Percentiles rank a stretch among this genome's conserved stretches.
Conservation (phyloP, 2,888 invertebrate genomes). For the Morpho achilles region DNA sequence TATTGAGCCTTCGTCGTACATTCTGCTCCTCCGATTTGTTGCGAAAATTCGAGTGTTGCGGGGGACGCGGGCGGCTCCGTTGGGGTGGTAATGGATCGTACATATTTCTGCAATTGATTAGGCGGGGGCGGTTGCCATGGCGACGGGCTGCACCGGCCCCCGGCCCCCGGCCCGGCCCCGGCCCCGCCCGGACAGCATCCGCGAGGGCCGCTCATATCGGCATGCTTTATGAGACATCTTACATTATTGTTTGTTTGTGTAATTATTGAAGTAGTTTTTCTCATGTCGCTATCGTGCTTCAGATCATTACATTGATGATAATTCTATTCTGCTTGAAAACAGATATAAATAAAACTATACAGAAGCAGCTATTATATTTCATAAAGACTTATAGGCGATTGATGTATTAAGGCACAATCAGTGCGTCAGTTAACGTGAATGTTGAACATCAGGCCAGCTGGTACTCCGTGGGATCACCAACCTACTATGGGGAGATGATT, state of each 20-base stretch:
- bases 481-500: no score
- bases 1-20: slow-evolving; percentile 33
- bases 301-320: no score
- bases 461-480: no score
- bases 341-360: no score
- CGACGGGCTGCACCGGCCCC: slow-evolving; percentile 46
- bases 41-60: slow-evolving; percentile 25
- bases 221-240: slow-evolving; percentile 34
- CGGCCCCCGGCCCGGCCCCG: slow-evolving; percentile 29
- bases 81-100: slow-evolving; percentile 60
- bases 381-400: no score
- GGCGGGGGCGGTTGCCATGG: slow-evolving; percentile 75
- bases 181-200: slow-evolving; percentile 34
- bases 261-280: slow-evolving; percentile 18
- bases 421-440: no score
- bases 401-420: no score
- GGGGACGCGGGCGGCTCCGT: slow-evolving; percentile 34
- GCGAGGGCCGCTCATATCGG: slow-evolving; percentile 28
- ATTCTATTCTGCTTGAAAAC: no score
- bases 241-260: slow-evolving; percentile 33
- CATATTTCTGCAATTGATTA: slow-evolving; percentile 81
- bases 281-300: not conserved
- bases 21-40: slow-evolving; percentile 31
- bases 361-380: no score
- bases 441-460: no score